Evolutionary conservation across 64 coral and sea anemone genomes (phyloP), one percentile per base, ranked within the genome.

Genomic region (Porites australiensis): DNA sequence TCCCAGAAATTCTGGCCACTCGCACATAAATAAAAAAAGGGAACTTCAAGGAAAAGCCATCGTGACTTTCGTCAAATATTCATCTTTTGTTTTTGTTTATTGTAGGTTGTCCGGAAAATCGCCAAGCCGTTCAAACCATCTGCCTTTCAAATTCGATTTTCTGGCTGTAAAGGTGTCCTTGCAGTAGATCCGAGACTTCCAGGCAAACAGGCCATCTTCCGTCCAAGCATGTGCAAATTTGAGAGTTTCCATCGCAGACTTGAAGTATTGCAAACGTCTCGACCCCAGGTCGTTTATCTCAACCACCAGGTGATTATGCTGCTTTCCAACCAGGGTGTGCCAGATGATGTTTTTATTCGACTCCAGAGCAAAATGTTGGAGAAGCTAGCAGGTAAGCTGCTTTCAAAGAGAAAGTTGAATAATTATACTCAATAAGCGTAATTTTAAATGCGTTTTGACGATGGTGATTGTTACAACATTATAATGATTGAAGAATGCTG

Each of bases 271-370:
- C 91, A 96, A 45, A 96, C 91, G 15, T 99, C 98, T 79, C 98
- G 98, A 80, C 94, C 98, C 16, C 98, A 99, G 62, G 94, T 80
- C 52, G 98, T 96, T 13, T 96, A 89, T 37, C 88, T 99, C 14
- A 99, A 99, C 43, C 98, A 99, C 50, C 94, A 99, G 81, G 48
- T 99, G 15, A 94, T 99, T 64, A 99, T 99, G 98, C 47, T 99
- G 83, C 78, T 99, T 0, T 99, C 98, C 15, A 99, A 96, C 58
- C 85, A 94, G 11, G 98, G 98, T 48, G 94, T 99, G 3, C 92
- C 98, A 44, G 98, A 96, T 64, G 86, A 96, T 43, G 76, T 92
- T 49, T 96, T 99, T 44, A 86, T 96, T 50, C 70, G 81, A 16
- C 83, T 96, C 20, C 94, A 96, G 49, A 82, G 78, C 9, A 79